Evolutionary conservation across 1,140 invertebrate species (phyloP).

Genomic region (Phocides pigmalion): DNA sequence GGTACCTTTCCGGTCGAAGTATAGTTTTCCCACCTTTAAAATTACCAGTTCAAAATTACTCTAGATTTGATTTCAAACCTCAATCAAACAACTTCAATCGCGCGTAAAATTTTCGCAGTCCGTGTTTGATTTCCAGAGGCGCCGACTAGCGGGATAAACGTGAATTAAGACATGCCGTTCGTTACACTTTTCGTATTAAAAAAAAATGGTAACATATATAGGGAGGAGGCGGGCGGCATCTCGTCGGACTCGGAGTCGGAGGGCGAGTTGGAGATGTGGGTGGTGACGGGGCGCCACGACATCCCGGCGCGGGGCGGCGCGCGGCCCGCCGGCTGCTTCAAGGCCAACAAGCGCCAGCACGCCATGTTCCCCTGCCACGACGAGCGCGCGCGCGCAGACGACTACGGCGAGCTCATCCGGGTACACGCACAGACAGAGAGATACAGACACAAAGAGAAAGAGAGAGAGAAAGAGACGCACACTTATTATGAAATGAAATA

Average conservation of each 20-base stretch:
- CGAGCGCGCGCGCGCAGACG: slow-evolving; percentile 95
- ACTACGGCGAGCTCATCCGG: slow-evolving; percentile 97
- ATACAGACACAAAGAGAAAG: not conserved
- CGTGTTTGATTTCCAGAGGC: too few species aligned
- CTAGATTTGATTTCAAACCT: too few species aligned
- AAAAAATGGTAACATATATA: slow-evolving; percentile 47
- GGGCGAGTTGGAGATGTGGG: slow-evolving; percentile 92
- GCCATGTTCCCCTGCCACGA: slow-evolving; percentile 98
- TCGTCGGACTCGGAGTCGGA: slow-evolving; percentile 90
- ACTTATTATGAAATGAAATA: too few species aligned
- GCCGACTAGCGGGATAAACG: too few species aligned
- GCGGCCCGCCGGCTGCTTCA: slow-evolving; percentile 90
- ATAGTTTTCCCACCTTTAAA: too few species aligned
- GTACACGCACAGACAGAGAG: slow-evolving; percentile 45
- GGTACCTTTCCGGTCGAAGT: too few species aligned
- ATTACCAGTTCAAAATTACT: too few species aligned
- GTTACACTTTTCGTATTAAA: too few species aligned
- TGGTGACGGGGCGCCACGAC: slow-evolving; percentile 93
- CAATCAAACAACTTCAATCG: too few species aligned
- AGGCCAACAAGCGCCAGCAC: slow-evolving; percentile 96
- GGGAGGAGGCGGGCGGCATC: slow-evolving; percentile 86
- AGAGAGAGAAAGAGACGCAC: too few species aligned
- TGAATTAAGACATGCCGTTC: too few species aligned
- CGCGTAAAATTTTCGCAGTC: too few species aligned
- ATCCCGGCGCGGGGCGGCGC: slow-evolving; percentile 93